These are phyloP conservation scores for Mercenaria mercenaria DNA, from an alignment of 1,140 invertebrate genomes.

Conservation along the genomic window DNA sequence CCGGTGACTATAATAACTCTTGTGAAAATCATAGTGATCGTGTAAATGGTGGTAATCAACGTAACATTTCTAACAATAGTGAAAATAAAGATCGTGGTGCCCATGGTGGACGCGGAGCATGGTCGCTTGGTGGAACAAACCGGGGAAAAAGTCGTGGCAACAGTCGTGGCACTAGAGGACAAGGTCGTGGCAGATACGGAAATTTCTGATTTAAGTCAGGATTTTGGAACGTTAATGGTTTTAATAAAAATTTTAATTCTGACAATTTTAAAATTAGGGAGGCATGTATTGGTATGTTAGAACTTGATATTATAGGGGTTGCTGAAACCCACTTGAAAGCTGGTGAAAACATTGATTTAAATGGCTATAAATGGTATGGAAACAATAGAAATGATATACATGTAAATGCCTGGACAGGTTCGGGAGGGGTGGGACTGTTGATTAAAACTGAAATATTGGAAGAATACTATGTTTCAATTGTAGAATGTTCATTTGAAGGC, in stretches of 20 bases:
- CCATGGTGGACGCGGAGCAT: not conserved
- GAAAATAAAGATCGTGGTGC: not conserved
- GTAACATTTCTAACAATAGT: not conserved
- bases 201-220: not conserved
- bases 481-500: not conserved
- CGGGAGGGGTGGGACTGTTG: slow-evolving; percentile 18
- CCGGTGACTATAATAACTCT: not conserved
- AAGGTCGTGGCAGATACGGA: not conserved
- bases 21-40: not conserved
- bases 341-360: not conserved
- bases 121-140: not conserved
- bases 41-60: not conserved
- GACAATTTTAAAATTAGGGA: slow-evolving; percentile 1
- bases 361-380: slow-evolving; percentile 8
- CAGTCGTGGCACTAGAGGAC: not conserved
- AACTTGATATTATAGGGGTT: slow-evolving; percentile 44
- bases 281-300: not conserved
- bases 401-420: slow-evolving; percentile 21
- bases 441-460: slow-evolving; percentile 11
- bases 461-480: not conserved
- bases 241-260: not conserved
- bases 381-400: not conserved
- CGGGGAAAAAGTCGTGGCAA: not conserved
- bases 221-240: slow-evolving; percentile 32
- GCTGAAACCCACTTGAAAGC: slow-evolving; percentile 16